Percentiles rank a stretch among this genome's conserved stretches.
These are phyloP conservation scores for Gnathonemus echidnorhynchus DNA, from an alignment of 2,113 vertebrate genomes.

Conservation along the genomic window DNA sequence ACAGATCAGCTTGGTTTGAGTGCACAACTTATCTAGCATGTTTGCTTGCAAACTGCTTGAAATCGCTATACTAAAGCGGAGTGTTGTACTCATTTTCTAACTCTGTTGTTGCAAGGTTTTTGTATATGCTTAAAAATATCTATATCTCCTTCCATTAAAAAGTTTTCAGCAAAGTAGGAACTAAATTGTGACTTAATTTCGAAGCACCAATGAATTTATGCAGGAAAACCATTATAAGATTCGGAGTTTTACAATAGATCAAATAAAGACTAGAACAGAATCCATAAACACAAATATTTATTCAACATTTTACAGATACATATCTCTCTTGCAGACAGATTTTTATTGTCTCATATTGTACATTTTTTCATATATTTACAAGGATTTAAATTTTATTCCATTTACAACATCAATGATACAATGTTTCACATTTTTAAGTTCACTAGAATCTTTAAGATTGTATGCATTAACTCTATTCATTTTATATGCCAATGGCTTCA, in stretches of 20 bases:
- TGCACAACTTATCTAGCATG: background rate
- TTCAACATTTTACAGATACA: constrained; percentile 86
- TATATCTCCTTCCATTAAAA: background rate
- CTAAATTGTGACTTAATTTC: background rate
- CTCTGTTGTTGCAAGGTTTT: background rate
- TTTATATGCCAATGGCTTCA: constrained; percentile 64
- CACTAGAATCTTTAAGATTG: constrained; percentile 47
- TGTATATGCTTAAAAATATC: background rate
- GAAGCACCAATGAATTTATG: background rate
- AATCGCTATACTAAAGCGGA: background rate
- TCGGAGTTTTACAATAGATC: background rate
- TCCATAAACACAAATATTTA: constrained; percentile 79
- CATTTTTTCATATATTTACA: constrained; percentile 84
- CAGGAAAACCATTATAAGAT: background rate
- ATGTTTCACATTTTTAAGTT: constrained; percentile 74
- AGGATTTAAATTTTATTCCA: constrained; percentile 73
- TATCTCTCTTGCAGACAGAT: constrained; percentile 75
- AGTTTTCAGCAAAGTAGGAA: background rate
- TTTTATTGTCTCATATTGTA: constrained; percentile 69
- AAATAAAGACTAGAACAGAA: background rate
- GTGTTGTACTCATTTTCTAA: background rate
- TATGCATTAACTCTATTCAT: constrained; percentile 33
- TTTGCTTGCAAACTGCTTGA: background rate
- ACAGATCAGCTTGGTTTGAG: background rate
- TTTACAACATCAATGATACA: constrained; percentile 87